A percentile compares a stretch with the other conserved stretches of the same genome.
phyloP scores from a whole-genome alignment of 2,797 vertebrate genomes.

The Microcaecilia unicolor region DNA sequence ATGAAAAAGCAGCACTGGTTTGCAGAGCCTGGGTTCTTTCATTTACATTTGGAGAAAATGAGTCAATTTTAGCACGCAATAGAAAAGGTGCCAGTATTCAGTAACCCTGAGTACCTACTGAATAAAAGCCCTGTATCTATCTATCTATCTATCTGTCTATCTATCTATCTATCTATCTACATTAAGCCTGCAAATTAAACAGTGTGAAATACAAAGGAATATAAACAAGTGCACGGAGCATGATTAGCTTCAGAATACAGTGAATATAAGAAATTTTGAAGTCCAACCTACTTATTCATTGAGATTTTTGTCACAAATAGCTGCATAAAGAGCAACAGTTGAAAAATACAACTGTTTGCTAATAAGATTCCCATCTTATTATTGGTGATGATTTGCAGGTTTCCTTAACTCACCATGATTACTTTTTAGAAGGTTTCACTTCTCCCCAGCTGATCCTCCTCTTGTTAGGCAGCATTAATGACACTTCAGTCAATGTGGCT shows the following conservation, averaged over 20 bases:
- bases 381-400: constrained; percentile 76
- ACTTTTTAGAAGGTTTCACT: constrained; percentile 82
- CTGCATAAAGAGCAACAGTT: constrained; percentile 40
- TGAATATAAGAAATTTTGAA: constrained; percentile 32
- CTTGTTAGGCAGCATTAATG: constrained; percentile 98
- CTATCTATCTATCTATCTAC: too few species aligned
- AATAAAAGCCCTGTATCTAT: too few species aligned
- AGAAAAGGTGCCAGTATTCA: too few species aligned
- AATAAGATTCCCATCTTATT: constrained; percentile 88
- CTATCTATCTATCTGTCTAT: too few species aligned
- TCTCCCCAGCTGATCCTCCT: constrained; percentile 85
- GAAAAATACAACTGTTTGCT: constrained; percentile 76
- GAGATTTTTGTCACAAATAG: constrained; percentile 1
- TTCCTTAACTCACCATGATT: constrained; percentile 85
- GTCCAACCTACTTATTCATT: constrained; percentile 1
- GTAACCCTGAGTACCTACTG: too few species aligned
- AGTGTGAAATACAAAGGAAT: too few species aligned
- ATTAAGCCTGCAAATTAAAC: constrained; percentile 49
- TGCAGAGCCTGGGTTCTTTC: too few species aligned
- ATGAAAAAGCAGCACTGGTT: too few species aligned
- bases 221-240: too few species aligned
- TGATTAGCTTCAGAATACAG: too few species aligned
- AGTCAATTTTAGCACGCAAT: too few species aligned
- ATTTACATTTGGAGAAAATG: too few species aligned
- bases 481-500: constrained; percentile 97